Base-by-base conservation (phyloP, 2,113 vertebrate genomes). In the Sinocyclocheilus maitianheensis region DNA sequence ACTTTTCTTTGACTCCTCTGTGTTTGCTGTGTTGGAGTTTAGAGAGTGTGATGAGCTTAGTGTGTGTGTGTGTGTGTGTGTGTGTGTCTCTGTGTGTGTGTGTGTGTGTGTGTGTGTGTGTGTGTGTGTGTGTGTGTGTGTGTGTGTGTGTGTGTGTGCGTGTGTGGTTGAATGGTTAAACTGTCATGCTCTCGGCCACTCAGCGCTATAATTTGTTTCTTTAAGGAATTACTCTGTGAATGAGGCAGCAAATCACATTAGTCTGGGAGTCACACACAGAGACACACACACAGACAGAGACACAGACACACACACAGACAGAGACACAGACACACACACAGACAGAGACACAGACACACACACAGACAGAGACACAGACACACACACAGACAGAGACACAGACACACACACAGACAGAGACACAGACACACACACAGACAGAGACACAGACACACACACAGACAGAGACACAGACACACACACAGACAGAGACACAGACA, bases 1-100 rank as follows among this genome's bases (percentile, higher is more conserved):
- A 95, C 94, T 94, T 94, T 94, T 88, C 87, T 89, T 89, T 60
- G 10, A 87, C 87, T 81, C 79, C 80, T 46, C 86, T 60, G 88
- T 87, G 76, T 78, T 74, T 55, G 87, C 83, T 20, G 8, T 37
- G 34, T 55, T 83, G 81, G 53, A 46, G 87, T 62, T 81, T 84
- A 85, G 74, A 46, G 90, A 89, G 79, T 82, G 60, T 30, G 55
- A 58, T 58, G 55, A 58, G 18, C 5, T 18, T 1, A 4, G 53
- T 51, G 48, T 14, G 48, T 53, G 14, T 53, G 51, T 53, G 11
- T 14, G 12, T 14, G 48, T 51, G 48, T 14, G 48, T 51, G 12
- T 51, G 48, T 51, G 11, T 46, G 43, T 46, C 7, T 34, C 34
- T 34, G 34, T 34, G 1, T n/a, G 60, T 22, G 46, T 10, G 51